These are phyloP conservation scores for Lichenostomus cassidix DNA, from an alignment of 2,113 vertebrate genomes.

Conservation along the genomic window DNA sequence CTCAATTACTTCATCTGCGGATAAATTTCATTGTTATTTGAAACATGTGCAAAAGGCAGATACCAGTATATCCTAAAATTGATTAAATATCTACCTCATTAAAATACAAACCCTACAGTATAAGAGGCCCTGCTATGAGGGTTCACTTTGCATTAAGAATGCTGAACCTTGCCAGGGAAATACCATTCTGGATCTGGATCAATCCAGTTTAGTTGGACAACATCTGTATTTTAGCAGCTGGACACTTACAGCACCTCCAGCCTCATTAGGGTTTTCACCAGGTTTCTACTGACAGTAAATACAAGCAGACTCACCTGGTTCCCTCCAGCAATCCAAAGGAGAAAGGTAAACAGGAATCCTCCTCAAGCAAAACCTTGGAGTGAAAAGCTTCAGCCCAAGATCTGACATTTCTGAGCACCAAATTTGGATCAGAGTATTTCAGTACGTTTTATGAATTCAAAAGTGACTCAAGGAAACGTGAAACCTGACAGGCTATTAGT, in stretches of 20 bases:
- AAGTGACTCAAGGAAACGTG: neutral
- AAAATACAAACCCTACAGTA: slow-evolving; percentile 59
- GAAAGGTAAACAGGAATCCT: neutral
- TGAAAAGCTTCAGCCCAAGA: neutral
- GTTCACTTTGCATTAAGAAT: slow-evolving; percentile 61
- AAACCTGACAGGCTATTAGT: slow-evolving; percentile 3
- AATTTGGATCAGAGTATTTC: neutral
- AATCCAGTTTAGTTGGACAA: slow-evolving; percentile 21
- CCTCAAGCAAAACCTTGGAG: neutral
- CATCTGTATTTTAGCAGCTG: slow-evolving; percentile 51
- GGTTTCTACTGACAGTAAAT: neutral
- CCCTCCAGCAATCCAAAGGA: neutral
- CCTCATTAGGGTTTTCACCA: neutral
- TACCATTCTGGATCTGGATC: slow-evolving; percentile 46
- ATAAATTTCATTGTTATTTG: slow-evolving; percentile 78
- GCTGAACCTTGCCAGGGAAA: slow-evolving; percentile 57
- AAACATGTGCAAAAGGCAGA: slow-evolving; percentile 74
- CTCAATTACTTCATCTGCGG: slow-evolving; percentile 76
- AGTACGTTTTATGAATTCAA: neutral
- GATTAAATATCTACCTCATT: slow-evolving; percentile 76
- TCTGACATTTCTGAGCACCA: neutral
- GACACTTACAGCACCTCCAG: neutral
- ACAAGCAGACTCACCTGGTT: neutral
- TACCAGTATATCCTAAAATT: slow-evolving; percentile 68
- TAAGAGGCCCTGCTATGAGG: slow-evolving; percentile 57